A percentile compares a stretch with the other conserved stretches of the same genome.
phyloP scores from a whole-genome alignment of 2,113 vertebrate species.

The Chloebia gouldiae region DNA sequence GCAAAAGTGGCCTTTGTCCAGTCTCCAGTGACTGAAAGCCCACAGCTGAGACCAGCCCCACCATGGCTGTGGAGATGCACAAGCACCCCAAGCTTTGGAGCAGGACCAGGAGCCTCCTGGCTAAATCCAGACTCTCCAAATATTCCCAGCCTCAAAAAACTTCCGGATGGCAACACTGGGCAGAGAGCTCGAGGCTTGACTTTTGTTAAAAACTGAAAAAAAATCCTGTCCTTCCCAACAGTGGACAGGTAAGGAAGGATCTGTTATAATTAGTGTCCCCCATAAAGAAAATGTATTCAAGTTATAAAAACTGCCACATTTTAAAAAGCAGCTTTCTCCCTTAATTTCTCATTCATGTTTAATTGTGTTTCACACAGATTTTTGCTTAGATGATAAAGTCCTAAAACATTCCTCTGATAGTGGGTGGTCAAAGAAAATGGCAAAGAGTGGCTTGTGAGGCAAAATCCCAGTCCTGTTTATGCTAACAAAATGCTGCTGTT shows the following conservation, averaged over 20 bases:
- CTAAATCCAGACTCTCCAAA: not conserved
- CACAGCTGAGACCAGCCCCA: fast-evolving
- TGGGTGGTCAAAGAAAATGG: not conserved
- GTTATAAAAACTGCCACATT: not conserved
- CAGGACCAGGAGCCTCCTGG: fast-evolving
- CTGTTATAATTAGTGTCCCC: not conserved
- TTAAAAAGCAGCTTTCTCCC: not conserved
- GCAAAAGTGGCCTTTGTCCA: not conserved
- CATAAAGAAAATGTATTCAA: not conserved
- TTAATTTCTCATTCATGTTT: not conserved
- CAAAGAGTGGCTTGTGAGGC: not conserved
- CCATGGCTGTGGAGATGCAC: fast-evolving
- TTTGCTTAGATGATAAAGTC: not conserved
- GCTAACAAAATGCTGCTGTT: not conserved
- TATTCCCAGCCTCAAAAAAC: not conserved
- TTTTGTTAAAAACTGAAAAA: not conserved
- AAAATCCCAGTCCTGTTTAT: not conserved
- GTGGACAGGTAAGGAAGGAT: not conserved
- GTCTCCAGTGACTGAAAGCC: not conserved
- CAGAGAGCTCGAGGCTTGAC: not conserved
- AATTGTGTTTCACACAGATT: not conserved
- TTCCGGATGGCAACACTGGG: not conserved
- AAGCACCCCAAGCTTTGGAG: not conserved
- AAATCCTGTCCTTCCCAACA: not conserved
- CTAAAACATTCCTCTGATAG: not conserved